A percentile compares a stretch with the other conserved stretches of the same genome.
phyloP scores from a whole-genome alignment of 30 jellyfish, hydroid and myxozoan genomes.

The Haliclystus octoradiatus region DNA sequence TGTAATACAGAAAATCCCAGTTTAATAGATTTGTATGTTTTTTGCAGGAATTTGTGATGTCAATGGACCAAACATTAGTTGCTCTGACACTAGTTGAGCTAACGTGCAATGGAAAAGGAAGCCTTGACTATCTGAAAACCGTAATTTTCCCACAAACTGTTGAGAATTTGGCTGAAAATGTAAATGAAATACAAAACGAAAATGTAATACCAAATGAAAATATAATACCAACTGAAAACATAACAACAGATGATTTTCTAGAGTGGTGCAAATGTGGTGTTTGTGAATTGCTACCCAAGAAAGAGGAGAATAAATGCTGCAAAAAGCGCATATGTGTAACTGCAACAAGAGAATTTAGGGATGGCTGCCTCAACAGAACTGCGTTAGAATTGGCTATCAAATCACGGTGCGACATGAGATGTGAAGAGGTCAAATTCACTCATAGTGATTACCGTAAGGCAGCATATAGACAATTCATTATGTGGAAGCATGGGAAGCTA shows the following conservation, averaged over 20 bases:
- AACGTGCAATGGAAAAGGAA: constrained; percentile 14
- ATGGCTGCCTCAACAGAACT: constrained; percentile 8
- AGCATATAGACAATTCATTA: constrained; percentile 9
- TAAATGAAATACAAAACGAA: no score
- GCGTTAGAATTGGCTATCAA: constrained; percentile 21
- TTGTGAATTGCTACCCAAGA: background rate
- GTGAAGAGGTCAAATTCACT: background rate
- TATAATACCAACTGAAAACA: no score
- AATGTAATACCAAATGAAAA: no score
- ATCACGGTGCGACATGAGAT: constrained; percentile 5
- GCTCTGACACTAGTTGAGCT: constrained; percentile 7
- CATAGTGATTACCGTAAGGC: constrained; percentile 12
- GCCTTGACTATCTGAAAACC: background rate
- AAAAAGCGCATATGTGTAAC: constrained; percentile 9
- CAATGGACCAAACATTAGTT: background rate
- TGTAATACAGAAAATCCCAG: no score
- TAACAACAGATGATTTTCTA: no score
- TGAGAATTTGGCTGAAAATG: no score
- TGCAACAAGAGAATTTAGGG: constrained; percentile 4
- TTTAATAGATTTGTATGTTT: no score
- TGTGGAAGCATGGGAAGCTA: constrained; percentile 15
- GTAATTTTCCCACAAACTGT: no score
- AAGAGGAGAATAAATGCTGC: constrained; percentile 16
- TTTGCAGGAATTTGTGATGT: background rate
- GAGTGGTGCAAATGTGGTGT: constrained; percentile 3